Evolutionary conservation across 2,888 invertebrate species (phyloP), one percentile per base, ranked within the genome.

Genomic region (Beris morrisii): DNA sequence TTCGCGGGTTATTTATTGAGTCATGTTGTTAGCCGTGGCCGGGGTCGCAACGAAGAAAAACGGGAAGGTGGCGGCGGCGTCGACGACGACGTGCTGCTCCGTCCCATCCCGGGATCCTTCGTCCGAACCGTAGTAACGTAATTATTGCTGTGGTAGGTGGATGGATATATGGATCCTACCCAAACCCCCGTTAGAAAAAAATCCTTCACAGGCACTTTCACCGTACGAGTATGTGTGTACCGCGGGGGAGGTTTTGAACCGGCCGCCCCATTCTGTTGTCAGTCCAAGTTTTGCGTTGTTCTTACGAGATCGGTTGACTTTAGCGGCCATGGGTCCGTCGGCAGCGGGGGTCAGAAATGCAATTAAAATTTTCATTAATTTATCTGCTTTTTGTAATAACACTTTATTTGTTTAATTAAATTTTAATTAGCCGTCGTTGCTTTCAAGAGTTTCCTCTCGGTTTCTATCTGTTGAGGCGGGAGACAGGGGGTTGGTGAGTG

Each of bases 351-450:
- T 53, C 65, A 71, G 72, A 73, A 73, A 73, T 73, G 73, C 73
- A 73, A 73, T 73, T 73, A 73, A 73, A 73, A 73, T 72, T 73
- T 73, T 73, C 73, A 73, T 73, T 73, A 73, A 73, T 73, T 73
- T 73, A 73, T 73, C 72, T 71, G 73, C 72, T 73, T 73, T 72
- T 73, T 72, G 73, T 72, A 71, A 73, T 72, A 72, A 71, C 73
- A 71, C 73, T 73, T 73, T 73, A 73, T 73, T 73, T 73, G 72
- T 73, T 73, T 73, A 73, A 73, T 73, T 73, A 73, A 73, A 73
- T 71, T 73, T 73, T 73, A 73, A 73, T 73, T 73, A 73, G 73
- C 71, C 71, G 67, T 67, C 54, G 53, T 50, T 38, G 54, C 38
- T 46, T 46, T 22, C 12, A 43, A 31, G 56, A 15, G 43, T 43